Percentiles rank a stretch among this genome's conserved stretches.
These are phyloP conservation scores for Diloba caeruleocephala DNA, from an alignment of 2,888 invertebrate species.

Conservation along the genomic window DNA sequence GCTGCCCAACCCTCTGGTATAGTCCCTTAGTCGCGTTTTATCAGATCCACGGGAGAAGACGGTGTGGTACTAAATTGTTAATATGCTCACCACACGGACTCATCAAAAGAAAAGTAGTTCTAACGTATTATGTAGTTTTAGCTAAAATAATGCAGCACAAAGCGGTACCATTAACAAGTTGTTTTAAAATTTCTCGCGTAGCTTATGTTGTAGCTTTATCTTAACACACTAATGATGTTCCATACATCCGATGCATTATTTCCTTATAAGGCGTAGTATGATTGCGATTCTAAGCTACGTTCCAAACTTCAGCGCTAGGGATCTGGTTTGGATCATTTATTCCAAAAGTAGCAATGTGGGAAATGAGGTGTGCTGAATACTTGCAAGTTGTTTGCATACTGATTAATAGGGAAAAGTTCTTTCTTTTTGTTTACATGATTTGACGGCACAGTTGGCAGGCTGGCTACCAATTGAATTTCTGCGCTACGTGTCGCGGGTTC, in stretches of 20 bases:
- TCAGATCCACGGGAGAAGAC: no score
- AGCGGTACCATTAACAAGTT: no score
- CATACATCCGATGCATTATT: slow-evolving; percentile 45
- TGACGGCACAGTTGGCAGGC: no score
- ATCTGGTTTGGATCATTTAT: slow-evolving; percentile 24
- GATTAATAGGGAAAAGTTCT: slow-evolving; percentile 2
- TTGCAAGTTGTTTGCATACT: slow-evolving; percentile 18
- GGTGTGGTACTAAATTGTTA: no score
- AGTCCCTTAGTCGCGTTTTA: no score
- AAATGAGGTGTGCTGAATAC: slow-evolving; percentile 35
- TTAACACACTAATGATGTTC: slow-evolving; percentile 43
- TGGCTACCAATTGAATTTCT: no score
- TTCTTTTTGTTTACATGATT: slow-evolving; percentile 3
- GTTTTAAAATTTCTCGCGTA: slow-evolving; percentile 1
- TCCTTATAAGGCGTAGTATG: slow-evolving; percentile 40
- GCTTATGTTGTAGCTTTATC: slow-evolving; percentile 13
- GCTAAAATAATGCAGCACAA: no score
- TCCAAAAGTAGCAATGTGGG: slow-evolving; percentile 23
- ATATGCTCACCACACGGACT: no score
- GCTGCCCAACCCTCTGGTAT: no score
- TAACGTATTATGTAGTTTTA: no score
- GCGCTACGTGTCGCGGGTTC: no score
- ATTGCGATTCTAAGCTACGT: slow-evolving; percentile 29
- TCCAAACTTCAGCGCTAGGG: slow-evolving; percentile 37
- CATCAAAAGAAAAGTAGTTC: no score